Evolutionary conservation across 2,888 invertebrate genomes (phyloP).

Genomic region (Apamea epomidion): DNA sequence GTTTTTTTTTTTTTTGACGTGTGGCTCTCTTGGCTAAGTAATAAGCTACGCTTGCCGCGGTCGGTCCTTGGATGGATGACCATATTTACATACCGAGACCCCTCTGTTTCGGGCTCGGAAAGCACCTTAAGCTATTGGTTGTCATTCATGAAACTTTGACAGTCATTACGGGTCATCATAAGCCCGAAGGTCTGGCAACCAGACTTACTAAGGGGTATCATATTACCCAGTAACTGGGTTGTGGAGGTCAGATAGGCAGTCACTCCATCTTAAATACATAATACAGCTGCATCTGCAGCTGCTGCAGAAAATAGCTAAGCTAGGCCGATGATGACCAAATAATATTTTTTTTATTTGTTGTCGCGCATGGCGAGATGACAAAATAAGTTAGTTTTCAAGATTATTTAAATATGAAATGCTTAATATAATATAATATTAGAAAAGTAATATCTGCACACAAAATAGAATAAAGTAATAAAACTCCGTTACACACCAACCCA

Average conservation of each 20-base stretch:
- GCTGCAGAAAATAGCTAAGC: neutral
- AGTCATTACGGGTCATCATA: neutral
- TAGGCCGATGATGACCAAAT: neutral
- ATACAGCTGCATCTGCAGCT: no score
- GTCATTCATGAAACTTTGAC: neutral
- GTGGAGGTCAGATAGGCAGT: neutral
- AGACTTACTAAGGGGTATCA: neutral
- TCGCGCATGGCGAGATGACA: neutral
- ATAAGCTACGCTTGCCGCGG: no score
- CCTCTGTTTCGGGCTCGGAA: neutral
- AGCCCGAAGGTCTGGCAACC: neutral
- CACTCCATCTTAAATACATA: no score
- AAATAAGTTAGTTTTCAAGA: neutral
- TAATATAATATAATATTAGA: neutral
- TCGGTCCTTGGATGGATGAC: no score
- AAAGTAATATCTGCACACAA: conserved; percentile 10
- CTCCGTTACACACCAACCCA: conserved; percentile 9
- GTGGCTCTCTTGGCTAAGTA: no score
- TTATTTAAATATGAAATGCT: neutral
- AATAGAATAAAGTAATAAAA: conserved; percentile 36
- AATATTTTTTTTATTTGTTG: neutral
- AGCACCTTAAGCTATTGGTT: neutral
- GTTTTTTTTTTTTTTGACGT: neutral
- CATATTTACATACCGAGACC: neutral
- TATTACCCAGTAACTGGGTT: neutral